Evolutionary conservation across 2,888 invertebrate species (phyloP), one percentile per base, ranked within the genome.

Genomic region (Heteropelma amictum): DNA sequence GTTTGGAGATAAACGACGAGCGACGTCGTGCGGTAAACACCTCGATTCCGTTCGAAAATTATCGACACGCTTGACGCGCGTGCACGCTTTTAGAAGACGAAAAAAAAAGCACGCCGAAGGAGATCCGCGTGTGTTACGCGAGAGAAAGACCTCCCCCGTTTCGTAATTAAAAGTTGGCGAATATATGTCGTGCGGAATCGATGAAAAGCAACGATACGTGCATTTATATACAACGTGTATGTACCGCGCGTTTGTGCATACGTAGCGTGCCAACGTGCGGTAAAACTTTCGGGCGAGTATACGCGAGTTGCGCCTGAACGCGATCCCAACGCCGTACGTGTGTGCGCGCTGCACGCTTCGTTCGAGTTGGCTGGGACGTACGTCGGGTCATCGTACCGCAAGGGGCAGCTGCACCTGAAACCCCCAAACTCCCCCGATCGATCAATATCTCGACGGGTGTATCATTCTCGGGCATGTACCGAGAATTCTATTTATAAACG

Each of bases 351-450:
- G 2, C 14, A 8, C 23, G 21, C 30, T 33, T 40, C 6, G 23
- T 61, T 12, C 23, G 47, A 35, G 51, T 49, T 58, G 68, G 58
- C 68, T 49, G 40, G 56, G 23, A 38, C 53, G 64, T 60, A 35
- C 28, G 58, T 53, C 64, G 69, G 74, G 74, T 74, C 64, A 74
- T 74, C 60, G 74, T 47, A 51, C 74, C 38, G 53, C 33, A 58
- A 65, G 64, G 74, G 74, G 63, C 51, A 19, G 51, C 40, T 45
- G 26, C 60, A 69, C 69, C 64, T 74, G 64, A 53, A 53, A 64
- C 56, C 21, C 53, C 30, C 51, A 12, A 58, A 51, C 65, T n/a
- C n/a, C 14, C 40, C n/a, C 23, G 21, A 64, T 56, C 56, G 65
- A 72, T 72, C 72, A 60, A 70, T 69, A 64, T 12, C n/a, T n/a